A percentile compares a stretch with the other conserved stretches of the same genome.
phyloP scores from a whole-genome alignment of 1,140 invertebrate species.

The Papilio machaon region DNA sequence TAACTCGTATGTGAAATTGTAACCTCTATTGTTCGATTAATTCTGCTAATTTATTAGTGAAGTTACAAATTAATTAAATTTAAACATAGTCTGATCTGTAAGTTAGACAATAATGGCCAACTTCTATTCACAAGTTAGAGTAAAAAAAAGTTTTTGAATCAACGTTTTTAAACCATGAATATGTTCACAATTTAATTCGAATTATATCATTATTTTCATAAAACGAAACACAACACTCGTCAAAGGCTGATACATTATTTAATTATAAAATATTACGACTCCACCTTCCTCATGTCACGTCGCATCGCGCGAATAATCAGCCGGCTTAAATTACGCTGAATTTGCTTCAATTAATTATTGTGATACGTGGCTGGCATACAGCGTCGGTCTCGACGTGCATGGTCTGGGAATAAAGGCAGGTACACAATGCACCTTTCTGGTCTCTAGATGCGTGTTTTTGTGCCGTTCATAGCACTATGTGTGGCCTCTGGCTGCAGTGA shows the following conservation, averaged over 20 bases:
- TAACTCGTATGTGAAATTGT: conserved; percentile 3
- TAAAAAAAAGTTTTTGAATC: not conserved
- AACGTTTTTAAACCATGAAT: not conserved
- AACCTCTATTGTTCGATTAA: not conserved
- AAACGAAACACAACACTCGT: not conserved
- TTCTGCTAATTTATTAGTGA: not conserved
- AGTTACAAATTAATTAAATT: no score
- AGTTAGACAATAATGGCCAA: not conserved
- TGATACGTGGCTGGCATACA: conserved; percentile 32
- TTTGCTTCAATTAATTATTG: conserved; percentile 37
- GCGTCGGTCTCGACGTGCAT: not conserved
- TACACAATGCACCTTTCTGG: conserved; percentile 18
- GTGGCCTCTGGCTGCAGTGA: not conserved
- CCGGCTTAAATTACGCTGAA: conserved; percentile 25
- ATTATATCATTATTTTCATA: not conserved
- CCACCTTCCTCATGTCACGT: conserved; percentile 8
- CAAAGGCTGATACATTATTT: not conserved
- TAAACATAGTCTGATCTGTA: not conserved
- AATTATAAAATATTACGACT: conserved; percentile 1
- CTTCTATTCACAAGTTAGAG: not conserved
- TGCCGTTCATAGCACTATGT: conserved; percentile 1
- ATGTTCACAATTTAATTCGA: not conserved
- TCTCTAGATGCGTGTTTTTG: conserved; percentile 2
- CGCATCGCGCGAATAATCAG: conserved; percentile 6
- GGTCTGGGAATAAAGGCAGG: not conserved